phyloP scores from a whole-genome alignment of 1,140 invertebrate species.

The Neodiprion pinetum region DNA sequence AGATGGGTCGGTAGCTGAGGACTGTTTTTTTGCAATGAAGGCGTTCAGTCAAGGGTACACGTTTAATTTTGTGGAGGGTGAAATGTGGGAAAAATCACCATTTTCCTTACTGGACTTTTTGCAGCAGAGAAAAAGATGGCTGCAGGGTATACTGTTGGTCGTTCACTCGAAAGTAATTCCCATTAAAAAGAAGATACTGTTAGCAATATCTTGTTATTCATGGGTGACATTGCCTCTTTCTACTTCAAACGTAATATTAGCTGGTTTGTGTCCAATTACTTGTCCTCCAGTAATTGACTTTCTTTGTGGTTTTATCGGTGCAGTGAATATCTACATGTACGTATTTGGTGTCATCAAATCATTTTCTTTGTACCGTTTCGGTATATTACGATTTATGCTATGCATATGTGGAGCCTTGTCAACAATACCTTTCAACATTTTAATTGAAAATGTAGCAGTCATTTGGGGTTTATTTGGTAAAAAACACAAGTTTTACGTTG shows the following conservation, averaged over 20 bases:
- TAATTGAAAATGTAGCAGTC: slow-evolving; percentile 94
- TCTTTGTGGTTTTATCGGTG: slow-evolving; percentile 87
- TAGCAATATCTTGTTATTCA: slow-evolving; percentile 91
- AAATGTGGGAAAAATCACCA: slow-evolving; percentile 98
- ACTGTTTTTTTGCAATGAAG: slow-evolving; percentile 96
- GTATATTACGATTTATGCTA: slow-evolving; percentile 78
- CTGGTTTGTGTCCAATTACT: slow-evolving; percentile 85
- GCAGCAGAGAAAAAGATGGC: slow-evolving; percentile 95
- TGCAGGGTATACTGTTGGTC: slow-evolving; percentile 94
- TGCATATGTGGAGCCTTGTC: slow-evolving; percentile 85
- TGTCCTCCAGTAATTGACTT: slow-evolving; percentile 85
- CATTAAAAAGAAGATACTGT: slow-evolving; percentile 79
- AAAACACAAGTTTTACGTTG: slow-evolving; percentile 95
- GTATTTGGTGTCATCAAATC: slow-evolving; percentile 96
- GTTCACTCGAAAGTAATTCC: slow-evolving; percentile 91
- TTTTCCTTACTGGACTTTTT: slow-evolving; percentile 95
- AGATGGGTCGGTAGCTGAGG: slow-evolving; percentile 96
- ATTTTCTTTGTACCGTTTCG: slow-evolving; percentile 88
- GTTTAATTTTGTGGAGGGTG: slow-evolving; percentile 94
- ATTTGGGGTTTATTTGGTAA: slow-evolving; percentile 91
- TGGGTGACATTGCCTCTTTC: slow-evolving; percentile 95
- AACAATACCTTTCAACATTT: slow-evolving; percentile 89
- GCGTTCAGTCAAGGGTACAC: slow-evolving; percentile 85
- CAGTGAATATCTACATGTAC: slow-evolving; percentile 95
- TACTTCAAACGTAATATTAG: slow-evolving; percentile 87